Evolutionary conservation across 2,797 vertebrate species (phyloP), one percentile per base, ranked within the genome.

Genomic region (Peromyscus melanophrys): DNA sequence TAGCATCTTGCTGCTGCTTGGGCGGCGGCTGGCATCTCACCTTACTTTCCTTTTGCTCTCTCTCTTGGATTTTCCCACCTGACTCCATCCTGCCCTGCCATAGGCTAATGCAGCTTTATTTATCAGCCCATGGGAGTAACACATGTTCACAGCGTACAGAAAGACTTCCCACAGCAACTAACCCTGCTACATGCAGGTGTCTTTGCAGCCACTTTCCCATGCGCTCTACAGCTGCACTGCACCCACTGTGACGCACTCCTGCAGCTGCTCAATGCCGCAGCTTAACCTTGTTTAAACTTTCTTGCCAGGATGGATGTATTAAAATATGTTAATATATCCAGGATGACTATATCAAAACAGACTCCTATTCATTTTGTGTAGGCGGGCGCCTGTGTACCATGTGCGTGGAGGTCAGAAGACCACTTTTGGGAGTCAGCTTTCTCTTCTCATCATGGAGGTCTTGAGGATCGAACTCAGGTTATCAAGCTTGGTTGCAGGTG

Each of bases 221-320:
- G 46, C 6, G 6, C 46, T 25, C 49, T 0, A 1, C 23, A 69
- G 82, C 34, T 7, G 17, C 10, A 1, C 0, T 5, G n/a, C 3
- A 29, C 5, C 23, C 31, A 40, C 67, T 5, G 10, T 1, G 7
- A 40, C 4, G 55, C 40, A 21, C 12, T 46, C 85, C 82, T 65
- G 83, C 3, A 69, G 29, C 27, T 6, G 40, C 19, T n/a, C 16
- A 52, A 2, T 0, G 0, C 57, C n/a, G 27, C 27, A n/a, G 21
- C 73, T 46, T 88, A 31, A 89, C 29, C 59, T 73, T 65, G 81
- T 83, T 85, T 43, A 84, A 81, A 87, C 46, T 25, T 46, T 86
- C 57, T 80, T 59, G 43, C 34, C 43, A 9, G 46, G 43, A 87
- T 40, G 49, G 29, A 27, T 65, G 27, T 69, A 52, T 55, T n/a